Evolutionary conservation across 1,140 invertebrate species (phyloP), one percentile per base, ranked within the genome.

Genomic region (Drosophila lacteicornis): DNA sequence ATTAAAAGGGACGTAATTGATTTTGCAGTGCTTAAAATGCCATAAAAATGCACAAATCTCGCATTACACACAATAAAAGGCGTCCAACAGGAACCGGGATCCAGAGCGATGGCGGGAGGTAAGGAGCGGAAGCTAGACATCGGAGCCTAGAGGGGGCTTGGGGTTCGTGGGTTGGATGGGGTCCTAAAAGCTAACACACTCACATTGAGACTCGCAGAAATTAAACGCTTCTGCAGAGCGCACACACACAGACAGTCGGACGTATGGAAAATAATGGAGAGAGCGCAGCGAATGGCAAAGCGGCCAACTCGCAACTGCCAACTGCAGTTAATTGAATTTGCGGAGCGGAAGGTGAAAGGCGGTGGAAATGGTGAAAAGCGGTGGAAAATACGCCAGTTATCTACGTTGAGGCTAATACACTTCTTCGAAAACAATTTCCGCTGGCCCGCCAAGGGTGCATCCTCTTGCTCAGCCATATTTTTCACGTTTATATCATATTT

Each of bases 311-410:
- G 47, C 74, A 67, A 79, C 70, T 82, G 60, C 63, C 75, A 67
- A 83, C 73, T 78, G 81, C 73, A 78, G 82, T 80, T 84, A 84
- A 84, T 84, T 84, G 82, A 84, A 84, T 84, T 69, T 74, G 62
- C 50, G 3, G 47, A 62, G 60, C 40, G 57, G 40, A 60, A 65
- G 40, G 62, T 45, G 19, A 65, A 45, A 38, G 40, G 47, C 13
- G 42, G 49, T 49, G 30, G 22, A 22, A 17, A 6, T 22, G 7
- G 15, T 9, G 55, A 12, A 69, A 66, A 66, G 12, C 38, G 12
- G 5, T 17, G n/a, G 45, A 61, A 51, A 38, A 53, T 13, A 51
- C 11, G 2, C 19, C 46, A 6, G 8, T 12, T 36, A 38, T 19
- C 38, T 46, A 22, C 36, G 33, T n/a, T 49, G n/a, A 30, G 33